Evolutionary conservation across 2,888 invertebrate species (phyloP), one percentile per base, ranked within the genome.

Genomic region (Campopleginae sp.): DNA sequence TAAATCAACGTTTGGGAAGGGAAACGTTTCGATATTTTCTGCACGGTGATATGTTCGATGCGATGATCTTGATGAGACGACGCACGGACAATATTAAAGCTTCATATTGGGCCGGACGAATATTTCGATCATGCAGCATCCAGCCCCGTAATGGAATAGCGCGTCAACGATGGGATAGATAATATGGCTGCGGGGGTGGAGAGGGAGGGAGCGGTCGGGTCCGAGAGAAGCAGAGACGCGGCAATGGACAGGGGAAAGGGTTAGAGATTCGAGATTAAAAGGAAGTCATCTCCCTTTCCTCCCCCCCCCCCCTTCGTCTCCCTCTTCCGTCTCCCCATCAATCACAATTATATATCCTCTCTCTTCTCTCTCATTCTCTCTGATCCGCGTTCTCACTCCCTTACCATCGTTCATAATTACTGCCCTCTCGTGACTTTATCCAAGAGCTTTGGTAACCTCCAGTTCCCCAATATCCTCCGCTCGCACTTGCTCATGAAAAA

Each of bases 191-290:
- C 46, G 71, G 86, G 87, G 81, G 86, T 58, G 27, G 58, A 58
- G 58, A 27, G 27, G 58, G 14, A 58, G 58, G 58, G 27, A 58
- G 14, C 14, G 87, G 90, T 90, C 68, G 71, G 51, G 79, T 84
- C 79, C 86, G 80, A 78, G 80, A 85, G 74, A 61, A 61, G 58
- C 78, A 80, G 82, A 81, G 86, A 84, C 90, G 89, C 90, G 88
- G 88, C 90, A 89, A 90, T 89, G 89, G 91, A 89, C 86, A 89
- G 89, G 90, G 90, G 91, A 91, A 93, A 92, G 93, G 92, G 93
- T 93, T 93, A 92, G 91, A 88, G 84, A 80, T 89, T 91, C 90
- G 91, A 93, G 93, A 93, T 93, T 93, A 93, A 93, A 93, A 93
- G 93, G 93, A 93, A 93, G 93, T 93, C 91, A 92, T 89, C 92